Conservation (phyloP, 2,888 invertebrate species). For the Xestia ashworthii region DNA sequence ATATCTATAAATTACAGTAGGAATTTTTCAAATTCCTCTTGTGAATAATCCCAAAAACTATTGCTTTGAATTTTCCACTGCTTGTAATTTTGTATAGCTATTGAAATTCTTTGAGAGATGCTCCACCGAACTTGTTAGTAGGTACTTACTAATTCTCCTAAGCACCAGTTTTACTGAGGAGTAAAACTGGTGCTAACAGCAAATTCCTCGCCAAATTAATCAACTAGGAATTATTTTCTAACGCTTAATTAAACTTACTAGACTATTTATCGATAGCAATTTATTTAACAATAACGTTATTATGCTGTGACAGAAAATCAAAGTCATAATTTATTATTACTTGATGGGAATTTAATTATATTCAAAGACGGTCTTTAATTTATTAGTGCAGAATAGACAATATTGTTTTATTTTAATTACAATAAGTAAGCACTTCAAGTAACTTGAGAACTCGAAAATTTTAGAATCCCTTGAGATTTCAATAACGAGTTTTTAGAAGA, state of each 20-base stretch:
- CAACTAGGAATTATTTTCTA: background rate
- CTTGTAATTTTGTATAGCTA: conserved; percentile 1
- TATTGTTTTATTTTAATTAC: background rate
- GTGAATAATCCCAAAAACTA: background rate
- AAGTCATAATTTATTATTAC: background rate
- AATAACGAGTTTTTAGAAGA: background rate
- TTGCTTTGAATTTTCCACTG: background rate
- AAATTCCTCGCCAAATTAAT: background rate
- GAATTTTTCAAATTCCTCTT: background rate
- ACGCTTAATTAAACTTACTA: background rate
- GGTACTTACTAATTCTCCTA: background rate
- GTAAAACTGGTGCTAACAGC: too few relatives aligned
- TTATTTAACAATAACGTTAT: background rate
- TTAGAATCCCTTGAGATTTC: background rate
- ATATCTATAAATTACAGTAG: background rate
- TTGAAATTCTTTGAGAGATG: conserved; percentile 15
- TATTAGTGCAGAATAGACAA: background rate
- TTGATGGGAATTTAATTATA: background rate
- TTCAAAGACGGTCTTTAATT: background rate
- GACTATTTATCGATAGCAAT: background rate
- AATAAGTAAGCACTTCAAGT: background rate
- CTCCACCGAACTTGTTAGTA: background rate
- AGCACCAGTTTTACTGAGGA: background rate
- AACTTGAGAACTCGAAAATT: background rate
- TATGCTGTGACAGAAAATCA: background rate